Percentiles rank a stretch among this genome's conserved stretches.
Evolutionary conservation across 2,797 vertebrate species (phyloP).

Genomic region (Lerista edwardsae): DNA sequence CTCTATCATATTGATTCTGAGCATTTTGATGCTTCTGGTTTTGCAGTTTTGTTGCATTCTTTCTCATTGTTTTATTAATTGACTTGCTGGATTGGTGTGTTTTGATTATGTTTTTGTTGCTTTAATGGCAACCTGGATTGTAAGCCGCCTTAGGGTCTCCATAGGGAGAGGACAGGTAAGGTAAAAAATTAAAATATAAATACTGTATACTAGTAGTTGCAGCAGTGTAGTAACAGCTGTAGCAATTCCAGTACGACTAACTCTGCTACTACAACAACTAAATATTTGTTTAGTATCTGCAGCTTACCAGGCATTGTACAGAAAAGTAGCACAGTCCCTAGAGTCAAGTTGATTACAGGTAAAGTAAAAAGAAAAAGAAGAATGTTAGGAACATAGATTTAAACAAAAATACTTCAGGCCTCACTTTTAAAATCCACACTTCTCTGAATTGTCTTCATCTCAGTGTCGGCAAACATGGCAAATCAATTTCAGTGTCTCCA

Average conservation of each 20-base stretch:
- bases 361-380: background rate
- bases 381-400: background rate
- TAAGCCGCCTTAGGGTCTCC: too few relatives aligned
- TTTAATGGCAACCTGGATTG: too few relatives aligned
- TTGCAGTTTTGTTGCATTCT: too few relatives aligned
- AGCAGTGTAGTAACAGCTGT: background rate
- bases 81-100: too few relatives aligned
- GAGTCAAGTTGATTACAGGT: conserved; percentile 23
- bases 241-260: background rate
- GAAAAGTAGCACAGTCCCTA: background rate
- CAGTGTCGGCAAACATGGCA: conserved; percentile 50
- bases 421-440: conserved; percentile 42
- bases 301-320: background rate
- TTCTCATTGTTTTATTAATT: too few relatives aligned
- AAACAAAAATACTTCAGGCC: background rate
- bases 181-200: too few relatives aligned
- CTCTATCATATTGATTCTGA: too few relatives aligned
- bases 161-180: too few relatives aligned
- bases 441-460: conserved; percentile 41
- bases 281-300: background rate
- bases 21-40: too few relatives aligned
- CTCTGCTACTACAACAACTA: background rate
- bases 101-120: too few relatives aligned
- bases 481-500: conserved; percentile 50
- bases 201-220: background rate